phyloP scores from a whole-genome alignment of 2,797 vertebrate species.

The Natrix natrix region DNA sequence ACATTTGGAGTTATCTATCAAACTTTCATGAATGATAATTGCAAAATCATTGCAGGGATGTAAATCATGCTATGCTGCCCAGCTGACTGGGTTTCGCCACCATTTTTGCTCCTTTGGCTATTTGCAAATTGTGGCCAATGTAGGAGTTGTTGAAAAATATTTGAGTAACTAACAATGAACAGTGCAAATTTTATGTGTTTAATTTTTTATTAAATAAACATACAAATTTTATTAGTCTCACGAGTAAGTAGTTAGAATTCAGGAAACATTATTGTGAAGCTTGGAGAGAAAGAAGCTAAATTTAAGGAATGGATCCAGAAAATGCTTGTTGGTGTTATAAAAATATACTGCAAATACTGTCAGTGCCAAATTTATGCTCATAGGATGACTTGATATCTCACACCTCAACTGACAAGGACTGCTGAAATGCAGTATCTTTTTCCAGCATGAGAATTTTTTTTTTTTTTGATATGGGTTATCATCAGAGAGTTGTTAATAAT shows the following conservation, averaged over 20 bases:
- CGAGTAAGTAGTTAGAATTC: not conserved
- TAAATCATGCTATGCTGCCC: not conserved
- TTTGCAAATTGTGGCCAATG: not conserved
- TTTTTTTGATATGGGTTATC: not conserved
- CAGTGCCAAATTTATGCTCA: not conserved
- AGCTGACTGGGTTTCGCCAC: not conserved
- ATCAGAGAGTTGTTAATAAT: not conserved
- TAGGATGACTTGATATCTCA: not conserved
- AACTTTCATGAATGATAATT: not conserved
- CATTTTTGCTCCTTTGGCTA: not conserved
- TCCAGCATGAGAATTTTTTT: not conserved
- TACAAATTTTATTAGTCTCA: not conserved
- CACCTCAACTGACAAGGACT: not conserved
- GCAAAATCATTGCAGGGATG: not conserved
- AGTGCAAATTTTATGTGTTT: not conserved
- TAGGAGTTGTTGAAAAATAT: not conserved
- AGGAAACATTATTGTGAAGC: not conserved
- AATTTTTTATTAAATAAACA: not conserved
- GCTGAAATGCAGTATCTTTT: not conserved
- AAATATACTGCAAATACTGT: not conserved
- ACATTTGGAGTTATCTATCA: not conserved
- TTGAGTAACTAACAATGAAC: not conserved
- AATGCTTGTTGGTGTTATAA: not conserved
- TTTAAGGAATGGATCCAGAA: not conserved
- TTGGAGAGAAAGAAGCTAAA: not conserved